These are phyloP conservation scores for Pseudomyrmex cubaensis DNA, from an alignment of 1,140 invertebrate genomes.

Conservation along the genomic window DNA sequence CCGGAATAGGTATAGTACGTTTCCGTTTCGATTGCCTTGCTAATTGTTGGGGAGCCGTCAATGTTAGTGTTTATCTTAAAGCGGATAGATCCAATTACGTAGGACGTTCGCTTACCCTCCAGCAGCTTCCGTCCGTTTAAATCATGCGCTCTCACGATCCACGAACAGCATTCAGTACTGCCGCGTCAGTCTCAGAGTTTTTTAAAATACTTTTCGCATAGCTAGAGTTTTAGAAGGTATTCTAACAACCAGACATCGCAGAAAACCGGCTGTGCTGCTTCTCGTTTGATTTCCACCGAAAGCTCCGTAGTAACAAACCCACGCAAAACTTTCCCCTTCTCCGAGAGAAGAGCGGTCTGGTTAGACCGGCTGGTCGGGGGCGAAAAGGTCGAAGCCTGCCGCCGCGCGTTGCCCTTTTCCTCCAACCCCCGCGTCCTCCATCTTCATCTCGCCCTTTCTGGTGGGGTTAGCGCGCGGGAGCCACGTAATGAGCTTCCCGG, in stretches of 20 bases:
- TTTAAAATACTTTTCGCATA: constrained; percentile 50
- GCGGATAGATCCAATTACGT: constrained; percentile 56
- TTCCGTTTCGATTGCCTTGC: constrained; percentile 67
- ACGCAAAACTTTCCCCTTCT: constrained; percentile 37
- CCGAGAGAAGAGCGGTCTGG: neutral
- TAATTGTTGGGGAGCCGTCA: constrained; percentile 61
- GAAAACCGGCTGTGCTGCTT: constrained; percentile 34
- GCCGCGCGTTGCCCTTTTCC: constrained; percentile 13
- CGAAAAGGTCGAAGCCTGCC: constrained; percentile 68
- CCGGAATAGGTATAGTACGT: constrained; percentile 53
- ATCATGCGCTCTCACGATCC: constrained; percentile 22
- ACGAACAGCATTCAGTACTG: neutral
- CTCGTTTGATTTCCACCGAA: constrained; percentile 12
- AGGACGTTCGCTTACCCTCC: neutral
- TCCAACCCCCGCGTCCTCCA: constrained; percentile 18
- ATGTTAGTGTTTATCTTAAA: constrained; percentile 67
- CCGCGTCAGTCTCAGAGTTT: constrained; percentile 31
- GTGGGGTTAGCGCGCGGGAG: constrained; percentile 62
- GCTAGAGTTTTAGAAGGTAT: constrained; percentile 57
- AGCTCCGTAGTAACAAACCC: constrained; percentile 33
- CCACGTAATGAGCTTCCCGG: constrained; percentile 77
- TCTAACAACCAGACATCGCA: constrained; percentile 26
- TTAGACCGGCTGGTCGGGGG: constrained; percentile 42
- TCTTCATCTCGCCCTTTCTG: constrained; percentile 35
- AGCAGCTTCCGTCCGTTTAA: constrained; percentile 1